phyloP scores from a whole-genome alignment of 1,140 invertebrate species.

The Pantala flavescens region DNA sequence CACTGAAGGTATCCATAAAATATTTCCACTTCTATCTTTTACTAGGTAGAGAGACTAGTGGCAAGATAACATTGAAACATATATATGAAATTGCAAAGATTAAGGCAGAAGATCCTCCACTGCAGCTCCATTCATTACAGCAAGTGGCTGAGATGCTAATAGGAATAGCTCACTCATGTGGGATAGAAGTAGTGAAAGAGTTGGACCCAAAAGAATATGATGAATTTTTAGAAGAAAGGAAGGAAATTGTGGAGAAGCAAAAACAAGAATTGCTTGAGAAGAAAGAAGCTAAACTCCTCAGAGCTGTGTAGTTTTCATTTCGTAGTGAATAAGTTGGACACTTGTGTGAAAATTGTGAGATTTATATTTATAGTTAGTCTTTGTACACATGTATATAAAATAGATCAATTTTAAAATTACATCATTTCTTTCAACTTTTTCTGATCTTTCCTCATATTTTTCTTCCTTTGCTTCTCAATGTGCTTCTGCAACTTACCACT shows the following conservation, averaged over 20 bases:
- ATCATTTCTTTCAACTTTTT: constrained; percentile 21
- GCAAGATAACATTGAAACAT: constrained; percentile 91
- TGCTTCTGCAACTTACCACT: constrained; percentile 62
- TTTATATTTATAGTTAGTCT: too few relatives aligned
- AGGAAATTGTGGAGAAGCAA: constrained; percentile 59
- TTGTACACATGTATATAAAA: too few relatives aligned
- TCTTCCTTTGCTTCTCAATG: constrained; percentile 59
- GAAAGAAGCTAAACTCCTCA: constrained; percentile 85
- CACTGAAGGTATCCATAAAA: too few relatives aligned
- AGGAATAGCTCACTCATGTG: constrained; percentile 61
- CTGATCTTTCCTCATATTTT: constrained; percentile 37
- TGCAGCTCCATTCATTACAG: constrained; percentile 54
- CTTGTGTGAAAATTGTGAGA: too few relatives aligned
- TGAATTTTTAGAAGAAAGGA: constrained; percentile 71
- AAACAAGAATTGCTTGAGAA: constrained; percentile 69
- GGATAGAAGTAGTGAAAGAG: constrained; percentile 75
- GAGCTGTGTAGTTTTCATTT: constrained; percentile 43
- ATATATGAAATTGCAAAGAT: constrained; percentile 97
- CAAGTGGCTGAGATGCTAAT: constrained; percentile 73
- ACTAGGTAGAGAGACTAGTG: constrained; percentile 65
- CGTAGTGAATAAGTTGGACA: too few relatives aligned
- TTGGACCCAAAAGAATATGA: constrained; percentile 74
- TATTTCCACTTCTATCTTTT: constrained; percentile 21
- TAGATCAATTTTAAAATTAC: background rate
- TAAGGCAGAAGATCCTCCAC: constrained; percentile 73